Base-by-base conservation (phyloP, 2,888 invertebrate species). In the Epinotia bilunana region DNA sequence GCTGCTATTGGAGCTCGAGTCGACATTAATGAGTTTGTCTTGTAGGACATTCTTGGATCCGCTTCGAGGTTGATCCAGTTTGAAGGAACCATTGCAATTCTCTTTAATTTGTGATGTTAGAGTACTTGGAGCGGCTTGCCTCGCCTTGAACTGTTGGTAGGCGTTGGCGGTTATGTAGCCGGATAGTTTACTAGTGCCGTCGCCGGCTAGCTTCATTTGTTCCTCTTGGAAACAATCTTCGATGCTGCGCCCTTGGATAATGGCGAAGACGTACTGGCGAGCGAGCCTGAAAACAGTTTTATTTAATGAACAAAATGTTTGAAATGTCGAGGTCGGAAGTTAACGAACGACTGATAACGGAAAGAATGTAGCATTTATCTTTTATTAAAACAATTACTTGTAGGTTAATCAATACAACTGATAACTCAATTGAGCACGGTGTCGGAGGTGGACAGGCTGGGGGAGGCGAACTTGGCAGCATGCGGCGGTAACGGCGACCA, bases 401-500 rank as follows among this genome's bases (percentile, higher is more conserved):
- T 7, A 55, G 65, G 28, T 65, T 65, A 28, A 65, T 53, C 11
- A 65, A 49, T 28, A 16, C 63, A 46, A 64, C 9, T 49, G 64
- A 65, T 65, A 67, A 5, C 0, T 16, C 33, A 43, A 0, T 33
- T n/a, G 73, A 97, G 92, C 96, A 97, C 95, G 1, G 96, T 95
- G 81, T 97, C 97, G 43, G 96, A 97, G 0, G 97, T 96, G 78
- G 96, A 96, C 0, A 95, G 93, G 60, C 85, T 86, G 0, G 93
- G 88, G 0, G 89, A 84, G n/a, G 88, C 86, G 18, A 9, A n/a
- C 20, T 57, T 57, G 20, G 20, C 57, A 3, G 18, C 57, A 9
- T 9, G 20, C 4, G 57, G 57, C 16, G n/a, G n/a, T 5, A 28
- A 28, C 1, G 60, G 60, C 16, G 5, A 60, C 7, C 16, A 60